A percentile compares a stretch with the other conserved stretches of the same genome.
phyloP scores from a whole-genome alignment of 2,797 vertebrate species.

The Pseudotriccus pelzelni region DNA sequence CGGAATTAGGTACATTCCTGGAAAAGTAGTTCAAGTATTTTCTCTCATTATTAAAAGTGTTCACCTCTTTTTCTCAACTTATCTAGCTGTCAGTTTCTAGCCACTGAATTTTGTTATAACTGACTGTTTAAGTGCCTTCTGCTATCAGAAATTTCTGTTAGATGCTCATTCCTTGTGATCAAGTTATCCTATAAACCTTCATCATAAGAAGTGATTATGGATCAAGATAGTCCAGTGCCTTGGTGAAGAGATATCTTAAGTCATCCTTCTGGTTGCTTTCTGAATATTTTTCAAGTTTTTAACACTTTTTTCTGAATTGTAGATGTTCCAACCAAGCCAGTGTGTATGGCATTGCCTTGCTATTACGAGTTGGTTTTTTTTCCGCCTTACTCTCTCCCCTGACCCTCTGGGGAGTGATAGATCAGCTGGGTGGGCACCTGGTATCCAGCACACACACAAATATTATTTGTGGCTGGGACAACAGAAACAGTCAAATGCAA shows the following conservation, averaged over 20 bases:
- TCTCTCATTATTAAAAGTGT: neutral
- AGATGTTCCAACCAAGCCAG: neutral
- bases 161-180: neutral
- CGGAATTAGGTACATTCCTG: neutral
- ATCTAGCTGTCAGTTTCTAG: neutral
- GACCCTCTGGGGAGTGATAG: too few species aligned
- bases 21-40: neutral
- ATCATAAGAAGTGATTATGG: neutral
- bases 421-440: too few species aligned
- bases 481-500: neutral
- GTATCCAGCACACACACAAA: neutral
- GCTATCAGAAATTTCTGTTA: neutral
- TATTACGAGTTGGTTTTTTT: neutral
- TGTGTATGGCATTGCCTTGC: neutral
- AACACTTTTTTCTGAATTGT: neutral
- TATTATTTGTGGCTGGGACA: neutral
- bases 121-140: neutral
- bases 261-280: neutral
- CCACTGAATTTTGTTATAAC: neutral
- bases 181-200: neutral
- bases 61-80: neutral
- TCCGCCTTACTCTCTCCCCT: too few species aligned
- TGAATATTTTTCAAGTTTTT: neutral
- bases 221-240: neutral
- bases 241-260: neutral